Evolutionary conservation across 2,888 invertebrate species (phyloP).

Genomic region (Pseudococcus viburni): DNA sequence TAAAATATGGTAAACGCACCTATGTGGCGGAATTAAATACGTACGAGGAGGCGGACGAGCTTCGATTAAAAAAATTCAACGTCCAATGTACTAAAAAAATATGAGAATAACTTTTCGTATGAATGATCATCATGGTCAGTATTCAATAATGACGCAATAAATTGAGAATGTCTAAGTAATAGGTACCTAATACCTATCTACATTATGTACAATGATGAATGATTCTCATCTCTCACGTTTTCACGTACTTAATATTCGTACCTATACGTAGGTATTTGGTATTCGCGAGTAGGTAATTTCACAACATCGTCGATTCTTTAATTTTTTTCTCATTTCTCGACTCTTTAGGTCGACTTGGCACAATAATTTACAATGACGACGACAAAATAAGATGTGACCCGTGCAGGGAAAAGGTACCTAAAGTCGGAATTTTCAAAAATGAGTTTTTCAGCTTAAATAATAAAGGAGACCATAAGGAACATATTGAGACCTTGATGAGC

Average conservation of each 20-base stretch:
- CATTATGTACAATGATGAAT: too few relatives aligned
- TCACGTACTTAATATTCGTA: constrained; percentile 47
- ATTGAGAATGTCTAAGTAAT: constrained; percentile 37
- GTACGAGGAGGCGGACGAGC: background rate
- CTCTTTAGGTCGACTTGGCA: background rate
- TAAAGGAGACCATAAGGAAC: too few relatives aligned
- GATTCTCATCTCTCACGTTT: constrained; percentile 44
- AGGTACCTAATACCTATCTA: too few relatives aligned
- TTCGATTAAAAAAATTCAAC: constrained; percentile 32
- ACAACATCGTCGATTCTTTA: background rate
- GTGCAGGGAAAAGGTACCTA: too few relatives aligned
- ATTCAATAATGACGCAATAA: constrained; percentile 9
- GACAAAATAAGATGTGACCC: too few relatives aligned
- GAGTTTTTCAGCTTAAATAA: too few relatives aligned
- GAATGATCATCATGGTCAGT: constrained; percentile 28
- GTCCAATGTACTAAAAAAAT: background rate
- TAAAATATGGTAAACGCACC: background rate
- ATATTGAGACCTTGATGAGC: too few relatives aligned
- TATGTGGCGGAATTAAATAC: constrained; percentile 16
- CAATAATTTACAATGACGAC: constrained; percentile 23
- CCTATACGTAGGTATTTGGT: background rate
- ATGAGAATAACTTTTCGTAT: background rate
- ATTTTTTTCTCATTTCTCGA: background rate
- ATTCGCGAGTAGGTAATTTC: constrained; percentile 13
- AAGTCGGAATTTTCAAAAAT: too few relatives aligned